Base-by-base conservation (phyloP, 35 echinoderm and acorn worm genomes). In the Apostichopus parvimensis region DNA sequence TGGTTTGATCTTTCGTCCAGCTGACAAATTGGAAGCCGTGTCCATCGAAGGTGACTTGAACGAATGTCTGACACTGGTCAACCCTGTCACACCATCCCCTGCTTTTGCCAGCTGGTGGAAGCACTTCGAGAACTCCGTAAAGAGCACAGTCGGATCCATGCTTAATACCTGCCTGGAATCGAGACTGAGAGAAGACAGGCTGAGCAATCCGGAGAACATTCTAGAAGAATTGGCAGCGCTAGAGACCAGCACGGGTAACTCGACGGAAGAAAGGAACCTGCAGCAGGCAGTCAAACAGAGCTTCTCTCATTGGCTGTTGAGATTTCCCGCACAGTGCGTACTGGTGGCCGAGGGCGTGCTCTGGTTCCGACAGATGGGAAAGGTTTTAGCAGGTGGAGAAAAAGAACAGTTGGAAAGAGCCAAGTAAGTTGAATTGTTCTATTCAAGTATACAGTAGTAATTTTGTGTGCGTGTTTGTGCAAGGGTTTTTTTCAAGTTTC, bases 301-400 rank as follows among this genome's bases (percentile, higher is more conserved):
- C 56, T 98, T 92, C 82, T 70, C 62, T 6, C 93, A 98, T 25
- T 98, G 97, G 97, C 79, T 98, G 91, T 90, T 98, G 6, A 87
- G 97, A 11, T 98, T 96, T 83, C 97, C 97, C 5, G 62, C 75
- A 4, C 97, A 98, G 82, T 94, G 94, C 87, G 95, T 96, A 3
- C 59, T 96, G 12, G 78, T 92, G 0, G 82, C 89, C 2, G 95
- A 96, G 57, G 97, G 90, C 14, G 72, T 98, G 24, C 61, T 95
- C 13, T 98, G 97, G 97, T 86, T 88, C 18, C 84, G 91, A 53
- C 93, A 98, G 28, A 83, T 93, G 23, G 18, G 25, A 23, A 57
- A 91, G 1, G 89, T 77, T 5, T 79, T 98, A 87, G 90, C 81
- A 59, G 77, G 90, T 6, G 81, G 91, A 54, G 78, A 91, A 9